Evolutionary conservation across 2,888 invertebrate genomes (phyloP), one percentile per base, ranked within the genome.

Genomic region (Pandemis heparana): DNA sequence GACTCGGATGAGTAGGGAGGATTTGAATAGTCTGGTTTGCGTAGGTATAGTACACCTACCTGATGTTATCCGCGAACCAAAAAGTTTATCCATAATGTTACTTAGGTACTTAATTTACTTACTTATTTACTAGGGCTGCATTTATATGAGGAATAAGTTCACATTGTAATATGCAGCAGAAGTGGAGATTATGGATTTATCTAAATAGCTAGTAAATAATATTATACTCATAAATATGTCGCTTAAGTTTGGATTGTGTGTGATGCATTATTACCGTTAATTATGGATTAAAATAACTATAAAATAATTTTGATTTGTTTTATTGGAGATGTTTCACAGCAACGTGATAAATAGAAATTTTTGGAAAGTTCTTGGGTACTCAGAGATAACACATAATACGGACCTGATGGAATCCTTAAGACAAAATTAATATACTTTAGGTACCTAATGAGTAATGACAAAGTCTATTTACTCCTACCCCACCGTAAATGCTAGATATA

Each of bases 211-310:
- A 32, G 1, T 32, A 23, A 1, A 1, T 23, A 32, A 32, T 32
- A 32, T 32, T 32, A 32, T 32, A 4, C 23, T 32, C 4, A 32
- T 32, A 32, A 32, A 32, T 32, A 32, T 32, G 23, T 32, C 23
- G 4, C 23, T n/a, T 48, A 14, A 48, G n/a, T 48, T 48, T n/a
- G 6, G 48, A 1, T 48, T 48, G 1, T 48, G 48, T n/a, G n/a
- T 12, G 5, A 48, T 48, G 14, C n/a, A 46, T 41, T 41, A 41
- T 46, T 46, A 46, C 10, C 12, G 10, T 46, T 12, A 5, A 5
- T n/a, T 48, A n/a, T 48, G n/a, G 48, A 48, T 48, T 48, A 48
- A 14, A 48, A 48, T n/a, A n/a, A 48, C n/a, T 48, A 48, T n/a
- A 12, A 3, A 46, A 6, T n/a, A 48, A 48, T 48, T n/a, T 6